Base-by-base conservation (phyloP, 2,888 invertebrate species). In the Calephelis perditalis region DNA sequence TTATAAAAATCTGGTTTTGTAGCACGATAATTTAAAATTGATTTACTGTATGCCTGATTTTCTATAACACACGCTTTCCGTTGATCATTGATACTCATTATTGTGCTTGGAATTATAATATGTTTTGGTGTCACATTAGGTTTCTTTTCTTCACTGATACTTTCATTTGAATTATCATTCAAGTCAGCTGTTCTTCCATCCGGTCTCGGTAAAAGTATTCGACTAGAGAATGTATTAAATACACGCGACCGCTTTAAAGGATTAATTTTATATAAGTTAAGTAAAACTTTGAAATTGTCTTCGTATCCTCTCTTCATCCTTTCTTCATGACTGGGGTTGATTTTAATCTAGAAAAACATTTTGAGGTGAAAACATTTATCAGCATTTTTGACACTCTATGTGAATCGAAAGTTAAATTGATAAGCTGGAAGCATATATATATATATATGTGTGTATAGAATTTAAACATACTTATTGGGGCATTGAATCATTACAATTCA, bases 251-350 rank as follows among this genome's bases (percentile, higher is more conserved):
- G 69, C 67, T 71, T 79, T 60, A 87, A 71, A 47, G 85, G 86
- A 67, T 84, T 84, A 67, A 81, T 68, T 78, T 85, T 85, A 65
- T 82, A 86, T 52, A 86, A 70, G 36, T 77, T 78, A 0, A 86
- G 67, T 46, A 86, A 65, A 1, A 80, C 69, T 43, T 82, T 76
- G 59, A 87, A 86, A 5, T 84, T 78, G 11, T 80, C 76, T 6
- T 67, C 62, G 44, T 70, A 63, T n/a, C 60, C 61, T 60, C 72
- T 64, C 65, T 73, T 75, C 9, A 54, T 55, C 66, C 69, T 46
- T 37, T 52, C 26, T 35, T 11, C 26, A 11, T 52, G 52, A 52
- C 7, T 26, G 35, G 10, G 26, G 52, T 11, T 52, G 10, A 52
- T 52, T 26, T 52, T 35, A 26, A 52, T 52, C 52, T 52, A 26